Conservation (phyloP, 2,113 vertebrate species). For the Nansenia antarctica region DNA sequence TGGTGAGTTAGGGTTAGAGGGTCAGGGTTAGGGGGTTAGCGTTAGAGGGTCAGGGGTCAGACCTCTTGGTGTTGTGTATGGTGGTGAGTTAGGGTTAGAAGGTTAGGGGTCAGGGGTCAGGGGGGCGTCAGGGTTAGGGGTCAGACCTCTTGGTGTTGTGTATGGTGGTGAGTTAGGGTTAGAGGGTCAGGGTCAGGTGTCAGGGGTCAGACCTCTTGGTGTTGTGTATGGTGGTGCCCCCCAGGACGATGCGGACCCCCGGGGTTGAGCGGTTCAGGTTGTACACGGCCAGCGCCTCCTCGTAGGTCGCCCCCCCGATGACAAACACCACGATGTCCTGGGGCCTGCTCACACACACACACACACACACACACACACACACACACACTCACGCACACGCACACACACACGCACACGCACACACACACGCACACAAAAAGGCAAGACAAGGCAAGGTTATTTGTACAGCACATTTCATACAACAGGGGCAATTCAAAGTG, state of each 20-base stretch:
- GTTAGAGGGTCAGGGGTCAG: not conserved
- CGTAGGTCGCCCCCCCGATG: constrained; percentile 92
- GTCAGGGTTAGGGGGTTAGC: not conserved
- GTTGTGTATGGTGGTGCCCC: constrained; percentile 91
- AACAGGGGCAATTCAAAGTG: no score
- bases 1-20: constrained; percentile 59
- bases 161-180: not conserved
- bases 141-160: not conserved
- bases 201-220: constrained; percentile 80
- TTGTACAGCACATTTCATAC: no score
- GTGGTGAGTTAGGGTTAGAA: no score
- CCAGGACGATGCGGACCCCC: constrained; percentile 88
- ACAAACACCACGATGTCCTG: constrained; percentile 93
- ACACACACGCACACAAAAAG: constrained; percentile 8
- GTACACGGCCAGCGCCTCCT: constrained; percentile 89
- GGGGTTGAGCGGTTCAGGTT: constrained; percentile 90
- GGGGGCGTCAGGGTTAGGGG: no score
- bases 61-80: not conserved
- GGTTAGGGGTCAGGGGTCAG: no score
- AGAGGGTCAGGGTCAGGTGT: not conserved
- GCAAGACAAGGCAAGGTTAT: not conserved
- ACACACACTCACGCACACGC: no score
- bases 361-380: no score
- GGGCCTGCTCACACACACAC: constrained; percentile 78
- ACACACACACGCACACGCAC: no score